Percentiles rank a stretch among this genome's conserved stretches.
These are phyloP conservation scores for Parazoanthus swiftii DNA, from an alignment of 92 coral and sea anemone species.

Conservation along the genomic window DNA sequence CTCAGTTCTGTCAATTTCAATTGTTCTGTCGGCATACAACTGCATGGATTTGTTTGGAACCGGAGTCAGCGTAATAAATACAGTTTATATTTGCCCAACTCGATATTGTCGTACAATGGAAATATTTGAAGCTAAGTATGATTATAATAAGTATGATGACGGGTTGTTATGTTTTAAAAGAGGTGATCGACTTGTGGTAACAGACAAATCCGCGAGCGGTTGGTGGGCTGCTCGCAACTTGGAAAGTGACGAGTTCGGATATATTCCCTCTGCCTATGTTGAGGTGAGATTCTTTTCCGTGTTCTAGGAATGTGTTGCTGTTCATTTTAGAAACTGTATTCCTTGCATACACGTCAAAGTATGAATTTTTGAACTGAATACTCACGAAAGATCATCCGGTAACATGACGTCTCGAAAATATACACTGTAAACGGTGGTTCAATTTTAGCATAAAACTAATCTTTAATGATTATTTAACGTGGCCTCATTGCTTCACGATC, in stretches of 20 bases:
- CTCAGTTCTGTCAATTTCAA: not conserved
- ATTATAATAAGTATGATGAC: constrained; percentile 61
- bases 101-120: constrained; percentile 58
- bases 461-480: not conserved
- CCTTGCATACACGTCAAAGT: not conserved
- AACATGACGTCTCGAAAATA: not conserved
- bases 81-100: constrained; percentile 17
- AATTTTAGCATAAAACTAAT: not conserved
- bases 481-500: not conserved
- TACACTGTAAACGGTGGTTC: no score
- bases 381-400: not conserved
- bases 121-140: constrained; percentile 79
- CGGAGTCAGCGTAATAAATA: not conserved
- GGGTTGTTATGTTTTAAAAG: constrained; percentile 62
- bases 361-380: not conserved
- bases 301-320: constrained; percentile 11
- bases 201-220: constrained; percentile 59
- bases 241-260: constrained; percentile 77
- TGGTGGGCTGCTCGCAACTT: constrained; percentile 92
- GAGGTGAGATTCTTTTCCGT: constrained; percentile 56
- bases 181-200: constrained; percentile 81
- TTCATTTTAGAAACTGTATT: not conserved
- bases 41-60: constrained; percentile 1
- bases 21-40: not conserved
- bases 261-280: constrained; percentile 78